Evolutionary conservation across 2,113 vertebrate genomes (phyloP).

Genomic region (Saguinus imperator): DNA sequence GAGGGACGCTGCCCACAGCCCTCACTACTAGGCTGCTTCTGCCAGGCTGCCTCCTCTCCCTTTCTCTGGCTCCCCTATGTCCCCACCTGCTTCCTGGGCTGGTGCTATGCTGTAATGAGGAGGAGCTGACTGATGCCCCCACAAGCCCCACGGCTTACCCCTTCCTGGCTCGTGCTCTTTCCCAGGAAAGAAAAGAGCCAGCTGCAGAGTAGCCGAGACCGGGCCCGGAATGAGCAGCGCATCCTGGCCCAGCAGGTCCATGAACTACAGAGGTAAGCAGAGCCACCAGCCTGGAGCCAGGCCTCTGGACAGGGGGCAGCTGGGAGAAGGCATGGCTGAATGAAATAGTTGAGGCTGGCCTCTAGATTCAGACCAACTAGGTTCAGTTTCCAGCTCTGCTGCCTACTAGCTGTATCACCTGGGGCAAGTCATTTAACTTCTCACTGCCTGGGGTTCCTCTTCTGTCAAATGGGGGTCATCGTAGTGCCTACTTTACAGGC

Average conservation of each 20-base stretch:
- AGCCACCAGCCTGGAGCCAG: background rate
- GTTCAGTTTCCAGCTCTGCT: background rate
- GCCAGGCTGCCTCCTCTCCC: background rate
- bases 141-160: background rate
- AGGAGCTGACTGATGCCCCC: background rate
- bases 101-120: fast-evolving
- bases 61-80: background rate
- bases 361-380: background rate
- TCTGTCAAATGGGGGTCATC: background rate
- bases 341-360: background rate
- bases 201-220: conserved; percentile 53
- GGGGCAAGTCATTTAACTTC: too few relatives aligned
- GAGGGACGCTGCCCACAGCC: background rate
- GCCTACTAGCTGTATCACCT: background rate
- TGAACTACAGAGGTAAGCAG: background rate
- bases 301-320: background rate
- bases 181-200: conserved; percentile 68
- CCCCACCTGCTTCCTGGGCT: background rate
- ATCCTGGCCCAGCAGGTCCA: conserved; percentile 60
- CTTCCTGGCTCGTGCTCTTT: background rate
- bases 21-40: too few relatives aligned
- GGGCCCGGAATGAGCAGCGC: conserved; percentile 37
- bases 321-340: background rate
- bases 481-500: fast-evolving
- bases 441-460: background rate